Conservation (phyloP, 2,888 invertebrate genomes). For the Tetanocera ferruginea region DNA sequence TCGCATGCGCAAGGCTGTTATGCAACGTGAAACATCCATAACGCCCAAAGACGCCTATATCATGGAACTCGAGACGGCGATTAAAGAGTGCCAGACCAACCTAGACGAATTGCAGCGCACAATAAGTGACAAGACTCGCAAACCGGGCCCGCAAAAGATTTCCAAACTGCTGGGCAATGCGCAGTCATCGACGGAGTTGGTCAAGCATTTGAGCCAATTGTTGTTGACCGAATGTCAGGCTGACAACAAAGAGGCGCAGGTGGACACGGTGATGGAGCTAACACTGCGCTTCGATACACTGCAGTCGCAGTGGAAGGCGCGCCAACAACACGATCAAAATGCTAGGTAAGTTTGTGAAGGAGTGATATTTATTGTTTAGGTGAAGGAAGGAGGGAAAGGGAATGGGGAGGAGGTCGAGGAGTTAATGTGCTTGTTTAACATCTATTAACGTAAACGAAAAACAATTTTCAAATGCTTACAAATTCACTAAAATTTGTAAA, state of each 20-base stretch:
- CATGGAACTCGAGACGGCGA: slow-evolving; percentile 80
- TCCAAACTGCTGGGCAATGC: slow-evolving; percentile 83
- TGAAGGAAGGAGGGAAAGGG: background rate
- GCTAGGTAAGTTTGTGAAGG: slow-evolving; percentile 75
- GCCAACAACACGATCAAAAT: slow-evolving; percentile 83
- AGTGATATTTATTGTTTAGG: slow-evolving; percentile 29
- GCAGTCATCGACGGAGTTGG: slow-evolving; percentile 84
- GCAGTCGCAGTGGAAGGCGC: slow-evolving; percentile 78
- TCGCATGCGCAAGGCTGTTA: slow-evolving; percentile 58
- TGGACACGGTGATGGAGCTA: slow-evolving; percentile 76
- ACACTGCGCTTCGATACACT: slow-evolving; percentile 78
- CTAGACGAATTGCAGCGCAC: slow-evolving; percentile 78
- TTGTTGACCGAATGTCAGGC: slow-evolving; percentile 82
- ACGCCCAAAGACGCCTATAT: slow-evolving; percentile 87
- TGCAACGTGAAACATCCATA: slow-evolving; percentile 77
- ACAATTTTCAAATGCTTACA: too few relatives aligned
- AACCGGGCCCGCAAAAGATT: slow-evolving; percentile 78
- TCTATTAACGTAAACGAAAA: background rate
- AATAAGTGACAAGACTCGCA: slow-evolving; percentile 74
- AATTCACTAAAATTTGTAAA: too few relatives aligned
- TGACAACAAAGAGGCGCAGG: slow-evolving; percentile 76
- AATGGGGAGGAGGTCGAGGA: background rate
- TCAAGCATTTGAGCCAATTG: slow-evolving; percentile 83
- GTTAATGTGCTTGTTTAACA: background rate
- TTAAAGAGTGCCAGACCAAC: slow-evolving; percentile 79